Percentiles rank a stretch among this genome's conserved stretches.
Conservation (phyloP, 2,888 invertebrate genomes). For the Cheilosia pagana region DNA sequence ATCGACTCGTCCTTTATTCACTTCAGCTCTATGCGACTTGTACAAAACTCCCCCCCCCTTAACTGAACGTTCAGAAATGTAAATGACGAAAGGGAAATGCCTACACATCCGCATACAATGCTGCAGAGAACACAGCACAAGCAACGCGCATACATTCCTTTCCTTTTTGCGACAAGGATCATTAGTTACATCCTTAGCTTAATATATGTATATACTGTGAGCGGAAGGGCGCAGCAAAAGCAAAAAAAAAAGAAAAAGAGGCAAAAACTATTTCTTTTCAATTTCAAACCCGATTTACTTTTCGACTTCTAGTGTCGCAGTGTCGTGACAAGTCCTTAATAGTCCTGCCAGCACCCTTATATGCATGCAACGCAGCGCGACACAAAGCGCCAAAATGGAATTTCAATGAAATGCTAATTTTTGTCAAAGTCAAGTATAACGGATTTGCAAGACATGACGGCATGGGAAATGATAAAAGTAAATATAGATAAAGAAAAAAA, state of each 20-base stretch:
- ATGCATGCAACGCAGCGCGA: constrained; percentile 58
- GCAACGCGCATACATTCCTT: constrained; percentile 61
- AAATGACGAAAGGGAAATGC: constrained; percentile 72
- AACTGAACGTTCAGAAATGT: constrained; percentile 57
- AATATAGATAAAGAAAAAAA: constrained; percentile 32
- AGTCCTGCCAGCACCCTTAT: constrained; percentile 66
- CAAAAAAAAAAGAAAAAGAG: constrained; percentile 5
- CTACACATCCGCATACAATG: constrained; percentile 72
- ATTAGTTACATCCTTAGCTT: constrained; percentile 74
- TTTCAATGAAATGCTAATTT: constrained; percentile 75
- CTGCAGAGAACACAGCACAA: constrained; percentile 45
- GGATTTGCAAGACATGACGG: constrained; percentile 68
- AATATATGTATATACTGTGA: constrained; percentile 62
- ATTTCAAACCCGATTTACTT: constrained; percentile 75
- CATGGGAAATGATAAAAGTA: constrained; percentile 55
- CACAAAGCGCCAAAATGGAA: constrained; percentile 69
- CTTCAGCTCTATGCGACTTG: constrained; percentile 35
- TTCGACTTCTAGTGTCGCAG: constrained; percentile 73
- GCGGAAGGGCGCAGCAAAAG: constrained; percentile 38
- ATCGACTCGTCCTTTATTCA: constrained; percentile 62
- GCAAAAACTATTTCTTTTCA: constrained; percentile 72
- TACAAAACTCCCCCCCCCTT: constrained; percentile 12
- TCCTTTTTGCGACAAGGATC: constrained; percentile 69
- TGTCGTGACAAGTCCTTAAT: constrained; percentile 73
- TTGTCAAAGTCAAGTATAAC: constrained; percentile 69